Conservation (phyloP, 1,140 invertebrate genomes). For the Zaprionus nigranus region DNA sequence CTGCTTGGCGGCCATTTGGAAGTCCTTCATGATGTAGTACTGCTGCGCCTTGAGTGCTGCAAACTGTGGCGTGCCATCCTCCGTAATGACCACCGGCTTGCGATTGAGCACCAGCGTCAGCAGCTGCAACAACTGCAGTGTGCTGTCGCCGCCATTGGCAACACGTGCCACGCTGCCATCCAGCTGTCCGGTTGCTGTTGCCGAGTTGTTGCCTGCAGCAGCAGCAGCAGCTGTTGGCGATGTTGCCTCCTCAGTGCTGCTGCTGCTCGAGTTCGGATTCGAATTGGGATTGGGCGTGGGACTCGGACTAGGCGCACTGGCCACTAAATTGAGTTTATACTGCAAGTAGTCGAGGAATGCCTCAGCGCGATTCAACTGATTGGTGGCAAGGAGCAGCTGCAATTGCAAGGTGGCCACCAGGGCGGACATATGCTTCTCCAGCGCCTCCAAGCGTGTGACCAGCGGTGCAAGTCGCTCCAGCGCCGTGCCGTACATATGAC, state of each 20-base stretch:
- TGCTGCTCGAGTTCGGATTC: slow-evolving; percentile 37
- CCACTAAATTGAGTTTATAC: slow-evolving; percentile 65
- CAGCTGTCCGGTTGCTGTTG: slow-evolving; percentile 25
- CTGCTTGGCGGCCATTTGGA: slow-evolving; percentile 86
- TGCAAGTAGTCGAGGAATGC: slow-evolving; percentile 75
- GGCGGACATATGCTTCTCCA: slow-evolving; percentile 87
- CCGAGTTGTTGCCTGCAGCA: slow-evolving; percentile 1
- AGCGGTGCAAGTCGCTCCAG: slow-evolving; percentile 90
- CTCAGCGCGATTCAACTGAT: slow-evolving; percentile 76
- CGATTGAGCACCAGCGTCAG: slow-evolving; percentile 85
- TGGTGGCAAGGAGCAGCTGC: slow-evolving; percentile 72
- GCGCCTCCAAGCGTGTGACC: slow-evolving; percentile 90
- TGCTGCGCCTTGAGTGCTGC: slow-evolving; percentile 85
- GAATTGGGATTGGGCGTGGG: slow-evolving; percentile 84
- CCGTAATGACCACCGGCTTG: slow-evolving; percentile 85
- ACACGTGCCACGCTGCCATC: slow-evolving; percentile 23
- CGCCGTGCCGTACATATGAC: slow-evolving; percentile 91
- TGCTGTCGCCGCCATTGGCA: slow-evolving; percentile 60
- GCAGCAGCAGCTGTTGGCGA: slow-evolving; percentile 16
- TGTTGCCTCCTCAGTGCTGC: slow-evolving; percentile 59
- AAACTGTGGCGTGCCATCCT: slow-evolving; percentile 81
- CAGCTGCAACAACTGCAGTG: slow-evolving; percentile 85
- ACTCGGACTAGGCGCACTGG: slow-evolving; percentile 76
- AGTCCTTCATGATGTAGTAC: slow-evolving; percentile 86
- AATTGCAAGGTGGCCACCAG: slow-evolving; percentile 85